Evolutionary conservation across 2,888 invertebrate genomes (phyloP).

Genomic region (Himalopsyche anomala): DNA sequence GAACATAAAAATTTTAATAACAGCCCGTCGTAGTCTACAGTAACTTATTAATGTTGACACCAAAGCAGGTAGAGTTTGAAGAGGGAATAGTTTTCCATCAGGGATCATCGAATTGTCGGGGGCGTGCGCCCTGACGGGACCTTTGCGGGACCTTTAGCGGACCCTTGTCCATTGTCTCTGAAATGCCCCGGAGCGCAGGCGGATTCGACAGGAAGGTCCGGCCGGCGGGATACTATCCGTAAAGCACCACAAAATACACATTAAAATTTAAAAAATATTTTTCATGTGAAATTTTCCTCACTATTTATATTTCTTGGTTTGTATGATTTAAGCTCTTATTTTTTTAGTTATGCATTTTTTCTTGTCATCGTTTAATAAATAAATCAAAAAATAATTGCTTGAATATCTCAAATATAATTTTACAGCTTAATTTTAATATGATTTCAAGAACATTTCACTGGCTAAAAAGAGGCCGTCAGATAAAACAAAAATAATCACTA

Average conservation of each 20-base stretch:
- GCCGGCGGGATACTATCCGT: constrained; percentile 14
- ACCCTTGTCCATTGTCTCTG: constrained; percentile 43
- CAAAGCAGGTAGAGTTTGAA: constrained; percentile 31
- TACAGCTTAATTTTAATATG: too few relatives aligned
- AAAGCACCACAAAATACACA: neutral
- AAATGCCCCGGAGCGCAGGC: constrained; percentile 27
- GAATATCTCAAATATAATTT: too few relatives aligned
- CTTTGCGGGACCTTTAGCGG: constrained; percentile 41
- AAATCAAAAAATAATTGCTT: too few relatives aligned
- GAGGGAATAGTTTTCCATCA: constrained; percentile 31
- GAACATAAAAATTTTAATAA: neutral
- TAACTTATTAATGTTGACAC: constrained; percentile 24
- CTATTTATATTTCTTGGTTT: too few relatives aligned
- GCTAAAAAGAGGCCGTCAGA: too few relatives aligned
- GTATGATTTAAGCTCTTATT: too few relatives aligned
- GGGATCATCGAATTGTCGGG: constrained; percentile 41
- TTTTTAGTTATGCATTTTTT: too few relatives aligned
- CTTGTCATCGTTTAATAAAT: too few relatives aligned
- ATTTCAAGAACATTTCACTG: too few relatives aligned
- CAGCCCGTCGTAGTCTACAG: neutral
- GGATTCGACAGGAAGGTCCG: constrained; percentile 42
- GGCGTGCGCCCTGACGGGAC: constrained; percentile 32
- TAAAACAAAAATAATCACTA: too few relatives aligned
- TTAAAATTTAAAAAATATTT: too few relatives aligned
- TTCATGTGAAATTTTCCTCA: too few relatives aligned